These are phyloP conservation scores for Arizona elegans DNA, from an alignment of 2,113 vertebrate species.

Conservation along the genomic window DNA sequence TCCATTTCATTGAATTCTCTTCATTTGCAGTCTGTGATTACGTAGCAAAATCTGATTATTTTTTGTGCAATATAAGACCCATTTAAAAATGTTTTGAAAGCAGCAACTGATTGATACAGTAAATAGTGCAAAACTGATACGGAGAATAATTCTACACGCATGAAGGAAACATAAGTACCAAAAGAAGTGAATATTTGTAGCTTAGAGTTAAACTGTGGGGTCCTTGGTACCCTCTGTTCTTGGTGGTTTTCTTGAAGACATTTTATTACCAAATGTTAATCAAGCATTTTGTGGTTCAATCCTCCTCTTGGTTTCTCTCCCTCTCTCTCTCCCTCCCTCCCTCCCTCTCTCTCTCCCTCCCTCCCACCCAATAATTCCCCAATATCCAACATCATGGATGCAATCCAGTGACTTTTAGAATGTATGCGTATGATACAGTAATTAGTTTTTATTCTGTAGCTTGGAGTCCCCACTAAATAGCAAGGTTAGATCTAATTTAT, in stretches of 20 bases:
- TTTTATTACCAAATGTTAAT: neutral
- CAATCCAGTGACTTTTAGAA: neutral
- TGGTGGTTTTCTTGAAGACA: neutral
- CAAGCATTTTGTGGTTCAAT: neutral
- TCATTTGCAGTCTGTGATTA: neutral
- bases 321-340: too few relatives aligned
- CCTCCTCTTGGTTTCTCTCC: neutral
- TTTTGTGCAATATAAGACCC: neutral
- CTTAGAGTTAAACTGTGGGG: neutral
- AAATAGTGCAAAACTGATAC: neutral
- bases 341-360: fast-evolving
- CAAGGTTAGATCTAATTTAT: neutral
- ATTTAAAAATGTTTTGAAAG: neutral
- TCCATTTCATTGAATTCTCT: neutral
- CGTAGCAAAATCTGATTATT: neutral
- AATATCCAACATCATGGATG: neutral
- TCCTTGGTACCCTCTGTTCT: neutral
- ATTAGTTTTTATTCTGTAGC: neutral
- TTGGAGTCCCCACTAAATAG: neutral
- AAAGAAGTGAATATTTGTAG: neutral
- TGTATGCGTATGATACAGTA: neutral
- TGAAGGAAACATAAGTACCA: neutral
- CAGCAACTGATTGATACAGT: neutral
- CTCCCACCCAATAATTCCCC: too few relatives aligned
- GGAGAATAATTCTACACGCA: neutral